Evolutionary conservation across 2,113 vertebrate species (phyloP), one percentile per base, ranked within the genome.

Genomic region (Phylloscopus trochilus): DNA sequence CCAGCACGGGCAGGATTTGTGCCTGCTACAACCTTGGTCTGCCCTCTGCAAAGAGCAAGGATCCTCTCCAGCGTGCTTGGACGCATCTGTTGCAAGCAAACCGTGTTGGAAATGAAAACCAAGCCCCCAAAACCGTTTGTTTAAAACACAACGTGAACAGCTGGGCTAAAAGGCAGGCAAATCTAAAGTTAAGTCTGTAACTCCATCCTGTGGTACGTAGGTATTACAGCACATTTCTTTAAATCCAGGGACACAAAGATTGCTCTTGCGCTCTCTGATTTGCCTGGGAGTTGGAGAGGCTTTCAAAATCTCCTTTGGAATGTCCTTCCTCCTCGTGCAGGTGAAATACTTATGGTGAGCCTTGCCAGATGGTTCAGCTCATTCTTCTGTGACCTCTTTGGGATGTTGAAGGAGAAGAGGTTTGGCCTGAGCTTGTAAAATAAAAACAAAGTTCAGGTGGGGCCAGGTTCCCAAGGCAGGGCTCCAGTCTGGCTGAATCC

Each of bases 131-230:
- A 70, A 76, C 12, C 12, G 1, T n/a, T n/a, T 1, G 27, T 67
- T 8, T 51, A 58, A 49, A 91, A 44, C 59, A 75, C n/a, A 82
- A 47, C 58, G 79, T 72, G n/a, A 67, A 31, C 69, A 69, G 59
- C 60, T 47, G 83, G 79, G 49, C 74, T 73, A 24, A 49, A 70
- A 92, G 26, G 64, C 63, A 88, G 68, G 26, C 49, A 60, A 66
- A 79, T 17, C 92, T 64, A 97, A 97, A 97, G 77, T 93, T 96
- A 64, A 94, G 95, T 92, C 95, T 97, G 93, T 97, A 96, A 96
- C 97, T 97, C 97, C 97, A 97, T 97, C 97, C 97, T 97, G 97
- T 97, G 97, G 97, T 15, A 39, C 1, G 1, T 41, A 68, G 68
- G 87, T 62, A 97, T 97, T 95, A 97, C 90, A 97, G 46, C 96